Evolutionary conservation across 2,797 vertebrate species (phyloP), one percentile per base, ranked within the genome.

Genomic region (Ctenopoma kingsleyae): DNA sequence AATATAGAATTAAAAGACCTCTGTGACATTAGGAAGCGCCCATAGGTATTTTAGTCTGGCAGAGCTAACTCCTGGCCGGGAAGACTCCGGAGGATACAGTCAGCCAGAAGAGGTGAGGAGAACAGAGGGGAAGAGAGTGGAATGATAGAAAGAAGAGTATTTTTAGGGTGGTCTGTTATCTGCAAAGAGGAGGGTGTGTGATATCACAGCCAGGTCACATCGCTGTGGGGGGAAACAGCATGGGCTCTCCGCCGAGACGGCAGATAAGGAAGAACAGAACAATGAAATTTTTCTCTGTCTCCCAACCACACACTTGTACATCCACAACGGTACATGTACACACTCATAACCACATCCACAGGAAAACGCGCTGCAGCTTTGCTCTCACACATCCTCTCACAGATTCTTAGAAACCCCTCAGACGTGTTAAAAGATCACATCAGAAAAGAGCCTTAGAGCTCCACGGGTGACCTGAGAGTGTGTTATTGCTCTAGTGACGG

Each of bases 161-260:
- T 94, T 94, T 93, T 91, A 92, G 93, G 91, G 88, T 87, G 87
- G 75, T 79, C 84, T 91, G 89, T 91, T 93, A 94, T 93, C 92
- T 80, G 78, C 0, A 11, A 71, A 85, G 89, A 86, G 50, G 64
- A 82, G 81, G 88, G 79, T 52, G 41, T 66, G 69, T 7, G 36
- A 80, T 89, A 89, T 87, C 87, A 85, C 81, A 86, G 85, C 66
- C 71, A 60, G 90, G 93, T 90, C 90, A 90, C 82, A 82, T 74
- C 53, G 87, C 91, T 76, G 82, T 80, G 84, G 87, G 89, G 87
- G 66, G 80, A 88, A 83, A 62, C 73, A 67, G 82, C 64, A 47
- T 8, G 36, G 75, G 76, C 78, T 83, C 71, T 73, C 83, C 71
- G 8, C 78, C 0, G 74, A 86, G 83, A 81, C 60, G 3, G 17